phyloP scores from a whole-genome alignment of 2,888 invertebrate genomes.

The Xylota sylvarum region DNA sequence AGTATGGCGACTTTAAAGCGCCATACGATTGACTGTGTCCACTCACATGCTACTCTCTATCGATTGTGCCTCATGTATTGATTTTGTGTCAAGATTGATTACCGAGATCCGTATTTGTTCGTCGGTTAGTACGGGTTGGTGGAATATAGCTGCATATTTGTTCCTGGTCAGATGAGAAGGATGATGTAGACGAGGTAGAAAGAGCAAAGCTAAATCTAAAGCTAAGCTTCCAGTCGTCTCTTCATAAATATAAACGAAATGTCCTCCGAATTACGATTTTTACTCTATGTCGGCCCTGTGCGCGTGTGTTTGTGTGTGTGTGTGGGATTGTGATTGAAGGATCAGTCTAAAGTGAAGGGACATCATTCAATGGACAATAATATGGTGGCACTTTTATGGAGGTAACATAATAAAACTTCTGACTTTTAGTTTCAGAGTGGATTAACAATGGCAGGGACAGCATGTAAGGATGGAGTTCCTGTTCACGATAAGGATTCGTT shows the following conservation, averaged over 20 bases:
- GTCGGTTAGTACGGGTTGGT: conserved; percentile 16
- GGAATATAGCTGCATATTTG: conserved; percentile 48
- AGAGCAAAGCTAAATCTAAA: conserved; percentile 33
- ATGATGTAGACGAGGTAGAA: neutral
- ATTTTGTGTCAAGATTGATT: conserved; percentile 69
- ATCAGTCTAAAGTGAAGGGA: conserved; percentile 54
- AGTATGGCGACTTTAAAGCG: conserved; percentile 42
- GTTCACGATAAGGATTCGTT: conserved; percentile 35
- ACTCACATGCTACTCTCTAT: conserved; percentile 16
- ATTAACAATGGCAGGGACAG: conserved; percentile 52
- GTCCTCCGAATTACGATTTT: conserved; percentile 46
- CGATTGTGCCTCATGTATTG: conserved; percentile 54
- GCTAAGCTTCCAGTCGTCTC: conserved; percentile 45
- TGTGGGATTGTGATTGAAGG: conserved; percentile 27
- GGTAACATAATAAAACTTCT: conserved; percentile 71
- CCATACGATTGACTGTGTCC: conserved; percentile 36
- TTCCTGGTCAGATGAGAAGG: conserved; percentile 1
- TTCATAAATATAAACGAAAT: conserved; percentile 71
- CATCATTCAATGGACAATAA: conserved; percentile 73
- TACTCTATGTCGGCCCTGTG: no score
- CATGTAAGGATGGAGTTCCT: conserved; percentile 22
- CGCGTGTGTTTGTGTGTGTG: neutral
- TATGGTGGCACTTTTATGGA: conserved; percentile 73
- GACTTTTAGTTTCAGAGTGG: conserved; percentile 71
- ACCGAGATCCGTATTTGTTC: conserved; percentile 57